phyloP scores from a whole-genome alignment of 2,888 invertebrate genomes.

The Elysia crispata region DNA sequence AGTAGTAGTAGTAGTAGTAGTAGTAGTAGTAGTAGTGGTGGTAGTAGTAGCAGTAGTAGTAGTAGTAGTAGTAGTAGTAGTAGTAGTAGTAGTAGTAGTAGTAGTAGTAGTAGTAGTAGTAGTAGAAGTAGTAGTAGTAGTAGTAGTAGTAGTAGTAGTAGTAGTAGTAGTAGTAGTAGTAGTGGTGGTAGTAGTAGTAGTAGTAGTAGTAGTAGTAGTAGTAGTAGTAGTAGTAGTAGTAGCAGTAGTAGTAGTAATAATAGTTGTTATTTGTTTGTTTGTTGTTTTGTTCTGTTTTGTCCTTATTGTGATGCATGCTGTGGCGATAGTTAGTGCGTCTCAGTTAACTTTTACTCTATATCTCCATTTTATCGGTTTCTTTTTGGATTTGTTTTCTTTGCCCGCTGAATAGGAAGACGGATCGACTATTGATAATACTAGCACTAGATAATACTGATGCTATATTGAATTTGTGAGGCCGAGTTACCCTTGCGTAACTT shows the following conservation, averaged over 20 bases:
- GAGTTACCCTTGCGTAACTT: no score
- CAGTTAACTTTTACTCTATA: no score
- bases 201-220: slow-evolving; percentile 28
- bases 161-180: slow-evolving; percentile 33
- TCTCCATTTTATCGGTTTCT: no score
- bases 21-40: background rate
- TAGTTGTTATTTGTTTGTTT: background rate
- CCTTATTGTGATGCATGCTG: no score
- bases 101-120: no score
- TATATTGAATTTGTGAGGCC: background rate
- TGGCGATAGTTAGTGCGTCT: no score
- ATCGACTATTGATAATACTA: no score
- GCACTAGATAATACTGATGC: no score
- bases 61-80: background rate
- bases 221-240: background rate
- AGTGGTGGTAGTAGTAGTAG: slow-evolving; percentile 15
- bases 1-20: background rate
- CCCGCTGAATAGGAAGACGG: no score
- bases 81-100: no score
- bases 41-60: background rate
- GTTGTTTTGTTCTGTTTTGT: no score
- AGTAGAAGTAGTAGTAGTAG: background rate
- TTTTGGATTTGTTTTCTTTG: no score
- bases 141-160: slow-evolving; percentile 26
- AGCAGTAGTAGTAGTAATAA: slow-evolving; percentile 1